Percentiles rank a stretch among this genome's conserved stretches.
These are phyloP conservation scores for Rhinophrynus dorsalis DNA, from an alignment of 2,797 vertebrate species.

Conservation along the genomic window DNA sequence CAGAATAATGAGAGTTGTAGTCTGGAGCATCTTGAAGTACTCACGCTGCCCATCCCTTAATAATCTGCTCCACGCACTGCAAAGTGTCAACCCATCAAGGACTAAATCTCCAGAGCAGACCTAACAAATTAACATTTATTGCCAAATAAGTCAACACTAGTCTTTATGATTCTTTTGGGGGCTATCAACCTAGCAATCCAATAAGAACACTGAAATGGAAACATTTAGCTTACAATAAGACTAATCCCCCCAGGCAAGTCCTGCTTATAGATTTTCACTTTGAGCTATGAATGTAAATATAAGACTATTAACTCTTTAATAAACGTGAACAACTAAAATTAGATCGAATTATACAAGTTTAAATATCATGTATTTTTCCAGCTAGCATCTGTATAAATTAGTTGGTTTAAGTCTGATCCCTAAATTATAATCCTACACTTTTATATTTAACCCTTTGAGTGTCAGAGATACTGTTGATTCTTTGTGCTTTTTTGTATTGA, in stretches of 20 bases:
- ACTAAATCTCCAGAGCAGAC: not conserved
- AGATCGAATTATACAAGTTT: no score
- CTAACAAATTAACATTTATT: conserved; percentile 53
- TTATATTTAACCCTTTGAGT: no score
- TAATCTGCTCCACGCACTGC: not conserved
- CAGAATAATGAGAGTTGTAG: no score
- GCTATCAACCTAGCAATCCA: not conserved
- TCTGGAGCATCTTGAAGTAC: no score
- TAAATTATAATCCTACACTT: no score
- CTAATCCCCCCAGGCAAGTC: not conserved
- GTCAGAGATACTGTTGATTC: no score
- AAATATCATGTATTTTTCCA: no score
- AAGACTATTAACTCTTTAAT: conserved; percentile 13
- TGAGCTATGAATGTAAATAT: conserved; percentile 23
- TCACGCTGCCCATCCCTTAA: no score
- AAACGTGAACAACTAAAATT: no score
- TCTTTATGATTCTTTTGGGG: conserved; percentile 33
- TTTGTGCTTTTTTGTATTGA: no score
- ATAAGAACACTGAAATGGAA: conserved; percentile 8
- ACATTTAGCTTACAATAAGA: conserved; percentile 13
- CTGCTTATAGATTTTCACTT: conserved; percentile 12
- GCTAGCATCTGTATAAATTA: no score
- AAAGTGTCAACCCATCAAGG: conserved; percentile 26
- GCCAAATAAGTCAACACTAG: conserved; percentile 35
- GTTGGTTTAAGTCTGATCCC: no score